These are phyloP conservation scores for Tychaedon coryphoeus DNA, from an alignment of 2,113 vertebrate genomes.

Conservation along the genomic window DNA sequence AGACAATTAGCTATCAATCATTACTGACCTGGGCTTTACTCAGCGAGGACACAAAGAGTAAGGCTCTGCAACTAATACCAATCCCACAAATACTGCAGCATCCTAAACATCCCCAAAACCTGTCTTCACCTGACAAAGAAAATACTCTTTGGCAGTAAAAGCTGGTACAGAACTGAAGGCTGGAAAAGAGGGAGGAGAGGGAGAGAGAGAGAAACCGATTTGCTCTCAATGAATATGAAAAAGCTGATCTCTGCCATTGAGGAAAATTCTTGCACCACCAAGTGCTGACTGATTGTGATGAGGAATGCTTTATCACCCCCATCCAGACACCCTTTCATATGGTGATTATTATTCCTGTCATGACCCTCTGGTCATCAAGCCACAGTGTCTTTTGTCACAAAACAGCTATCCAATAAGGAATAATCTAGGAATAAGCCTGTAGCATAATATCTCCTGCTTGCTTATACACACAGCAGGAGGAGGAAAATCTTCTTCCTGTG, in stretches of 20 bases:
- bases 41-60: neutral
- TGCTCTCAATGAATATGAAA: constrained; percentile 59
- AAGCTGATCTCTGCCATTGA: constrained; percentile 51
- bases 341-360: constrained; percentile 57
- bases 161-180: neutral
- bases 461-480: constrained; percentile 14
- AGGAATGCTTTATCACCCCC: constrained; percentile 43
- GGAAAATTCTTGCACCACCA: constrained; percentile 47
- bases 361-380: constrained; percentile 62
- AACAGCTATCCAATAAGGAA: constrained; percentile 50
- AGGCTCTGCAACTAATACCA: neutral
- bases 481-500: constrained; percentile 26
- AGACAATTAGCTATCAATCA: constrained; percentile 3
- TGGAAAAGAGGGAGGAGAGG: neutral
- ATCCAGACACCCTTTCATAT: constrained; percentile 53
- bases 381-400: constrained; percentile 23
- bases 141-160: neutral
- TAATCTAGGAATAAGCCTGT: constrained; percentile 38
- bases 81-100: neutral
- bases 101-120: neutral
- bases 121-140: neutral
- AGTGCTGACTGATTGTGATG: constrained; percentile 37
- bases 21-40: neutral
- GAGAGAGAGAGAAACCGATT: neutral
- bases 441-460: constrained; percentile 50